Base-by-base conservation (phyloP, 2,113 vertebrate genomes). In the Azemiops feae region DNA sequence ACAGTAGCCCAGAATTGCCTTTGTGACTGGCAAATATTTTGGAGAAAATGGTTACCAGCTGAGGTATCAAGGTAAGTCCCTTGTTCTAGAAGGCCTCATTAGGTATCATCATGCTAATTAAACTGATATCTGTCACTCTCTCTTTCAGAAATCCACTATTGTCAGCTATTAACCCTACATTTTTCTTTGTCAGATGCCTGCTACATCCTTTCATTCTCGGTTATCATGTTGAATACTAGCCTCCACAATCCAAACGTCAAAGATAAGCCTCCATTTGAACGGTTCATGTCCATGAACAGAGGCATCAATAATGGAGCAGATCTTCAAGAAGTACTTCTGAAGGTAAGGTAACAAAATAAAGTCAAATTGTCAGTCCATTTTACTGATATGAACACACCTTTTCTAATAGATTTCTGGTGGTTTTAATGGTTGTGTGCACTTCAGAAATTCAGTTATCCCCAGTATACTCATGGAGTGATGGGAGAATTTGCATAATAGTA, bases 151-250 rank as follows among this genome's bases (percentile, higher is more conserved):
- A 58, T 14, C 91, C 52, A 22, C 16, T n/a, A 20, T 47, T 50
- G 22, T 2, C 69, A 85, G 88, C 9, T 8, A 57, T 74, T 45
- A 47, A 23, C 12, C 10, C 5, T 8, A 0, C 55, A 8, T 27
- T 89, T 57, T 9, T 81, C 94, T 0, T 95, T 96, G 27, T 0
- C 97, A 99, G 99, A 99, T 97, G 99, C 99, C 22, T 99, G 99
- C 97, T 99, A 99, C 64, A 98, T 99, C 96, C 98, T 99, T 92
- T 99, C 99, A 53, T 99, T 99, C 94, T 99, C 99, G 34, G 96
- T 99, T 97, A 99, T 99, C 97, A 99, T 99, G 99, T 95, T 99
- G 94, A 99, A 99, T 98, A 99, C 99, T 94, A 99, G 99, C 95
- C 97, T 99, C 43, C 99, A 99, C 97, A 99, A 99, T 96, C 99